A percentile compares a stretch with the other conserved stretches of the same genome.
phyloP scores from a whole-genome alignment of 2,113 vertebrate species.

The Erpornis zantholeuca region DNA sequence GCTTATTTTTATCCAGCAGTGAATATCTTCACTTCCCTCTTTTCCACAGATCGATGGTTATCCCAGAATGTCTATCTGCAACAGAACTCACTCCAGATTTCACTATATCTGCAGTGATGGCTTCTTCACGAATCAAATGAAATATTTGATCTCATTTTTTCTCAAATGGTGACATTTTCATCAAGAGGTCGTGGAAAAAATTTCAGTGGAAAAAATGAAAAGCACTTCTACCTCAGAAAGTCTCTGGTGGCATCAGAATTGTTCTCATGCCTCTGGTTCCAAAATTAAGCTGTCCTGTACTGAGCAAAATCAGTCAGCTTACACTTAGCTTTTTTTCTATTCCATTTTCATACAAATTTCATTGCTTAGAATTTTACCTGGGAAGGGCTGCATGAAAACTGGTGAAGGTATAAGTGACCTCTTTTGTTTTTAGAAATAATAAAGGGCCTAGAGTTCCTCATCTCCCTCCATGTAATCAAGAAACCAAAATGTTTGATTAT shows the following conservation, averaged over 20 bases:
- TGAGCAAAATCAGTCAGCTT: background rate
- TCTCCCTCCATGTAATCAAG: background rate
- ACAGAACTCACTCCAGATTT: background rate
- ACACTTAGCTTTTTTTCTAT: background rate
- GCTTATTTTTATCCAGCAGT: constrained; percentile 61
- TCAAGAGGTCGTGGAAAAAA: background rate
- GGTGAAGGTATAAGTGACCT: background rate
- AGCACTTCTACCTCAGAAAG: background rate
- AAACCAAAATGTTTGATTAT: background rate
- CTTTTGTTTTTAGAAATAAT: background rate
- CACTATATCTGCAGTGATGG: background rate
- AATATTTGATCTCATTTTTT: background rate
- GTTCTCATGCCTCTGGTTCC: background rate
- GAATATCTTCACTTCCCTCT: constrained; percentile 63
- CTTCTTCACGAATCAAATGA: background rate
- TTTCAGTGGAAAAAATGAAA: background rate
- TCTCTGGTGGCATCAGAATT: background rate
- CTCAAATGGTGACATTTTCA: background rate
- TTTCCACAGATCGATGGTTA: constrained; percentile 35
- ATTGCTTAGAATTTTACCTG: background rate
- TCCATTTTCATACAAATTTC: background rate
- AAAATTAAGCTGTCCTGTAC: background rate
- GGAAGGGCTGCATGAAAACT: background rate
- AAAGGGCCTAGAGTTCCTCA: background rate
- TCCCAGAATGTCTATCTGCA: background rate